Conservation (phyloP, 2,113 vertebrate genomes). For the Zosterops borbonicus region DNA sequence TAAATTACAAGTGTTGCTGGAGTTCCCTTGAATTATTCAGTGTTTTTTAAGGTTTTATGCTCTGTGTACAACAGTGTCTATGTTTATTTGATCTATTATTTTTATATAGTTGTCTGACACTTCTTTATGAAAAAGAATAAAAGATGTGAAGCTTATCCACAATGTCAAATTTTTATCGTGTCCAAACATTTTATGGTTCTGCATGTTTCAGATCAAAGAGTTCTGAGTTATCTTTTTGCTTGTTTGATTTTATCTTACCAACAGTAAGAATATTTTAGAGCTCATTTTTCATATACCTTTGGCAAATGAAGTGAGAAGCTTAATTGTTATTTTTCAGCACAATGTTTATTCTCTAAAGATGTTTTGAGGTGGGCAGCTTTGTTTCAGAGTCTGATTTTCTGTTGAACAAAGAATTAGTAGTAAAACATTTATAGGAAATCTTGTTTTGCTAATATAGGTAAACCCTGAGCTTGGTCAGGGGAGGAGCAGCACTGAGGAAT, state of each 20-base stretch:
- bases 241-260: constrained; percentile 28
- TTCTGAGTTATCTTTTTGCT: background rate
- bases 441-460: background rate
- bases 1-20: constrained; percentile 52
- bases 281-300: background rate
- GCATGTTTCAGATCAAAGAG: constrained; percentile 56
- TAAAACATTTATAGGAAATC: background rate
- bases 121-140: constrained; percentile 75
- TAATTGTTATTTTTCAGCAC: background rate
- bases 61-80: constrained; percentile 40
- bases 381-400: background rate
- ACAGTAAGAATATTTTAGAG: background rate
- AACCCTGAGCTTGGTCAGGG: background rate
- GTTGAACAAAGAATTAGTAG: background rate
- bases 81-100: constrained; percentile 75
- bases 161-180: constrained; percentile 57
- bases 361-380: background rate
- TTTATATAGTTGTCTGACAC: constrained; percentile 61
- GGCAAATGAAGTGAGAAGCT: background rate
- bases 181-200: constrained; percentile 56
- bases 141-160: constrained; percentile 62
- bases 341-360: background rate
- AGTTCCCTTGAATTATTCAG: constrained; percentile 63
- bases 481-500: background rate
- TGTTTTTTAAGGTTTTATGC: constrained; percentile 62